Evolutionary conservation across 2,113 vertebrate genomes (phyloP).

Genomic region (Ahaetulla prasina): DNA sequence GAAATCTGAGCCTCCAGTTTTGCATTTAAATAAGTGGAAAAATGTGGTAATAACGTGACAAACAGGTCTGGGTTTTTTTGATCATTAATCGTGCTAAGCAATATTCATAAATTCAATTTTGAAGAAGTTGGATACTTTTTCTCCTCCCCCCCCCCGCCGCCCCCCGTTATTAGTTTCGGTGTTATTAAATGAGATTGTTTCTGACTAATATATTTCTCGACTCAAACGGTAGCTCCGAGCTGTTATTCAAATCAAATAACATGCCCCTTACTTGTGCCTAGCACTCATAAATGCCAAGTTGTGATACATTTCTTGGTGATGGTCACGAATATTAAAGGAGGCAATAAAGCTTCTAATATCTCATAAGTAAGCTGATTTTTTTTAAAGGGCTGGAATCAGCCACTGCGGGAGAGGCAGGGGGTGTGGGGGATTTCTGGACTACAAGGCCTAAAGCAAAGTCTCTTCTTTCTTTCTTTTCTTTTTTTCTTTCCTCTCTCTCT

Average conservation of each 20-base stretch:
- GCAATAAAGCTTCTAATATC: slow-evolving; percentile 80
- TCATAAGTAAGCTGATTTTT: slow-evolving; percentile 78
- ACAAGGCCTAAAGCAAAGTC: slow-evolving; percentile 58
- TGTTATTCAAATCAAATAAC: slow-evolving; percentile 99
- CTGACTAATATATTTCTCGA: slow-evolving; percentile 98
- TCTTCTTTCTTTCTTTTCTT: too few species aligned
- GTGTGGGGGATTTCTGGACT: slow-evolving; percentile 51
- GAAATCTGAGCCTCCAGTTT: slow-evolving; percentile 70
- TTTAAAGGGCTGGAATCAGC: slow-evolving; percentile 71
- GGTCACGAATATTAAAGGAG: slow-evolving; percentile 82
- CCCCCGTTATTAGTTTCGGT: slow-evolving; percentile 98
- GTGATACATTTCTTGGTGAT: slow-evolving; percentile 92
- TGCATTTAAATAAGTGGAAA: slow-evolving; percentile 75
- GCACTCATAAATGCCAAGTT: slow-evolving; percentile 98
- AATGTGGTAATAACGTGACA: slow-evolving; percentile 80
- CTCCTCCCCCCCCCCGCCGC: slow-evolving; percentile 60
- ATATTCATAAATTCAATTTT: slow-evolving; percentile 99
- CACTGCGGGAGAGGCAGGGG: slow-evolving; percentile 55
- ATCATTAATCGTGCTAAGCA: slow-evolving; percentile 89
- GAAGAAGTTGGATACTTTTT: slow-evolving; percentile 87
- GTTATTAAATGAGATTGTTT: slow-evolving; percentile 99
- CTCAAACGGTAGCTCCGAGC: slow-evolving; percentile 89
- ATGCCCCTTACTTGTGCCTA: slow-evolving; percentile 96
- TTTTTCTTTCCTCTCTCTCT: too few species aligned
- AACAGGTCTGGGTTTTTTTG: slow-evolving; percentile 80